Evolutionary conservation across 2,113 vertebrate species (phyloP).

Genomic region (Origma solitaria): DNA sequence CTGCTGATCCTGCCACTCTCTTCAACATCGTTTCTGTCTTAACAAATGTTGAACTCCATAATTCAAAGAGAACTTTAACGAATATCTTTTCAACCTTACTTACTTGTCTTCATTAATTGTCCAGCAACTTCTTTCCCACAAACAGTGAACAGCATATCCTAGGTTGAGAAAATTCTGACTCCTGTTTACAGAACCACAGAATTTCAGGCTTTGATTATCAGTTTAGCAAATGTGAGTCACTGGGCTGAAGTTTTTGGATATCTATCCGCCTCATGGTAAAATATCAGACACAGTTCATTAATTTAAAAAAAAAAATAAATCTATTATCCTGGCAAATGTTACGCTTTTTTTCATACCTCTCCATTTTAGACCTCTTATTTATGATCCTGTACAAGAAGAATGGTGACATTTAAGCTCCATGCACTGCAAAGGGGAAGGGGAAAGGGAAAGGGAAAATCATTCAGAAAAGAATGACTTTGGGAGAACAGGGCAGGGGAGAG

Average conservation of each 20-base stretch:
- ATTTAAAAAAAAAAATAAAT: not conserved
- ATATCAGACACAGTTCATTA: not conserved
- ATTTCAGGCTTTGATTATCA: not conserved
- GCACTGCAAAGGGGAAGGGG: not conserved
- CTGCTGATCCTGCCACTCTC: not conserved
- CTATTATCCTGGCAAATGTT: not conserved
- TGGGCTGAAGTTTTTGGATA: not conserved
- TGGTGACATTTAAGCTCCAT: too few relatives aligned
- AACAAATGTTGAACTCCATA: not conserved
- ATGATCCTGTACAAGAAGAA: not conserved
- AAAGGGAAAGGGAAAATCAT: not conserved
- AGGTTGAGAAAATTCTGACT: not conserved
- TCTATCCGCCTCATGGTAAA: not conserved
- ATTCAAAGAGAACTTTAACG: not conserved
- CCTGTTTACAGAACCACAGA: not conserved
- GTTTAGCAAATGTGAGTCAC: not conserved
- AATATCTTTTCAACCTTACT: not conserved
- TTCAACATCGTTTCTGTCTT: not conserved
- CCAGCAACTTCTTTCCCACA: not conserved
- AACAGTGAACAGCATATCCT: not conserved
- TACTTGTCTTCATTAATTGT: not conserved
- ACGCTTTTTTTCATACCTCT: not conserved
- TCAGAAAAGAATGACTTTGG: not conserved
- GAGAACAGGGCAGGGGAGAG: not conserved
- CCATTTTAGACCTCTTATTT: not conserved